phyloP scores from a whole-genome alignment of 2,888 invertebrate genomes.

The Apoderus coryli region DNA sequence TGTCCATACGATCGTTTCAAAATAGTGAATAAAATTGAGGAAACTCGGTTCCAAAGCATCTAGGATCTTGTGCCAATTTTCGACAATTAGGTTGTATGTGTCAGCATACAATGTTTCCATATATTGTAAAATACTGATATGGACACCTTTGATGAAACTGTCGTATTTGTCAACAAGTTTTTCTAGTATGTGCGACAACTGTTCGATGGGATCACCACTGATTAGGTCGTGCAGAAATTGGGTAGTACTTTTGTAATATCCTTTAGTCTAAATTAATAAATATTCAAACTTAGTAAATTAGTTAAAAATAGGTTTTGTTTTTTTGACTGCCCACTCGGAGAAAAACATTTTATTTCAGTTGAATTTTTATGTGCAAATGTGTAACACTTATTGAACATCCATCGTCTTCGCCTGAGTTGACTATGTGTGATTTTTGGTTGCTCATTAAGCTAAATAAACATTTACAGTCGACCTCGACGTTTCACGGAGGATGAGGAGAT shows the following conservation, averaged over 20 bases:
- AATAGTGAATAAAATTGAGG: slow-evolving; percentile 58
- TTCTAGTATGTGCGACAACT: slow-evolving; percentile 53
- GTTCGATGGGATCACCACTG: slow-evolving; percentile 61
- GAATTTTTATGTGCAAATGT: too few relatives aligned
- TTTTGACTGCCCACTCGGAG: too few relatives aligned
- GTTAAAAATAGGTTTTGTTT: too few relatives aligned
- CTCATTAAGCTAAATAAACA: too few relatives aligned
- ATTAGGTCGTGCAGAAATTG: slow-evolving; percentile 54
- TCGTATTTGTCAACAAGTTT: slow-evolving; percentile 62
- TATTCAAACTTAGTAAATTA: too few relatives aligned
- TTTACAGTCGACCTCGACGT: too few relatives aligned
- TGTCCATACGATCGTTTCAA: slow-evolving; percentile 59
- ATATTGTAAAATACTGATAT: slow-evolving; percentile 52
- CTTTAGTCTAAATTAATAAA: too few relatives aligned
- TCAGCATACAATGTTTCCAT: slow-evolving; percentile 63
- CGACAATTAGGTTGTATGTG: slow-evolving; percentile 44
- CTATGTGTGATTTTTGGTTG: too few relatives aligned
- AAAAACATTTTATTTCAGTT: too few relatives aligned
- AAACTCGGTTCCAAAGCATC: slow-evolving; percentile 65
- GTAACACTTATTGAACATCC: too few relatives aligned
- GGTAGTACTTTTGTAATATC: slow-evolving; percentile 38
- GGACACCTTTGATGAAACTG: slow-evolving; percentile 61
- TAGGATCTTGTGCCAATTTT: slow-evolving; percentile 59
- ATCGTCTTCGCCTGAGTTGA: too few relatives aligned
- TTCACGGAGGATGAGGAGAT: too few relatives aligned